phyloP scores from a whole-genome alignment of 2,888 invertebrate species.

The Diplolepis rosae region DNA sequence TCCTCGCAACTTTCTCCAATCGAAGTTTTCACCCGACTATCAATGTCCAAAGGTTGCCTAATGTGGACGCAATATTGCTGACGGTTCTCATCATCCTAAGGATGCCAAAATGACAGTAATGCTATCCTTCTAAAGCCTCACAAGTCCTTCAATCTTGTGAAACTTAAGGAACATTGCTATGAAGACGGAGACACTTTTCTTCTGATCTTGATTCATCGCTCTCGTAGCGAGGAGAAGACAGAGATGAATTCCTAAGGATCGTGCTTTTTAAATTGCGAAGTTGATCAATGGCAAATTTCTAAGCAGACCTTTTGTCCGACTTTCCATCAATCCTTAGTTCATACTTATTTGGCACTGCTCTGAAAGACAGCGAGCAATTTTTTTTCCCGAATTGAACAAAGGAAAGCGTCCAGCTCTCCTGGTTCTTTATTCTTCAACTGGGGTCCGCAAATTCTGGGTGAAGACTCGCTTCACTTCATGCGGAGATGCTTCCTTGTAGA shows the following conservation, averaged over 20 bases:
- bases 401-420: slow-evolving; percentile 38
- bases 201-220: slow-evolving; percentile 4
- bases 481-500: slow-evolving; percentile 49
- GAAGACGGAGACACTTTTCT: background rate
- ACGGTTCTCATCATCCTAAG: background rate
- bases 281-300: slow-evolving; percentile 9
- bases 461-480: slow-evolving; percentile 50
- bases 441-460: slow-evolving; percentile 37
- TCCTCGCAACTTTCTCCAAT: slow-evolving; percentile 22
- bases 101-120: background rate
- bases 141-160: background rate
- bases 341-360: slow-evolving; percentile 56
- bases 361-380: slow-evolving; percentile 47
- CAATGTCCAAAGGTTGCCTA: background rate
- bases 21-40: background rate
- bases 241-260: background rate
- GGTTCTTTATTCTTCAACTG: slow-evolving; percentile 47
- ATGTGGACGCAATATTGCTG: background rate
- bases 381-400: slow-evolving; percentile 39
- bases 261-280: background rate
- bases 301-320: slow-evolving; percentile 13
- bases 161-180: background rate
- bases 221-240: background rate
- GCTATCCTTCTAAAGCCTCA: background rate
- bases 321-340: slow-evolving; percentile 10